Base-by-base conservation (phyloP, 2,797 vertebrate genomes). In the Galago senegalensis region DNA sequence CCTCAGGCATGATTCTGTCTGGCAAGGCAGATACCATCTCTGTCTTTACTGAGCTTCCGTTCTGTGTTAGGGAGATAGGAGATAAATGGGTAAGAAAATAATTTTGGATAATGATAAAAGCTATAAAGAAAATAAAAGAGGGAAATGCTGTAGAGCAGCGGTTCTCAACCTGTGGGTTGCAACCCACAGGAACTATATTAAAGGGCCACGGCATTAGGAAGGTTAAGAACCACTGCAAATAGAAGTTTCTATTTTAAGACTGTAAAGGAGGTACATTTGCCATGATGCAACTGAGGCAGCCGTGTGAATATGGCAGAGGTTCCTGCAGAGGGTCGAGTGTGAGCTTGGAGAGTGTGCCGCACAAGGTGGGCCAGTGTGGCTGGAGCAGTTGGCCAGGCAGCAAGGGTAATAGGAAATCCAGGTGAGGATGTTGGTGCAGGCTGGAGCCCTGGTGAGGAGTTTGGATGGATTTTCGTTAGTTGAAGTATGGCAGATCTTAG, bases 21-120 rank as follows among this genome's bases (percentile, higher is more conserved):
- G 67, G 76, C 27, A 25, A 37, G 70, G 49, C 43, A 87, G 87
- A 21, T 73, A 61, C 49, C 31, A 94, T 76, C 89, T 92, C 65
- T 82, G 80, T 65, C 63, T 10, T 77, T 56, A 37, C 13, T n/a
- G 40, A 65, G 53, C 80, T 49, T 85, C n/a, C 49, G 21, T 81
- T 76, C 46, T 61, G n/a, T 60, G 34, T 70, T 31, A 79, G 37
- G 63, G 90, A 89, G 72, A 34, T 7, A 23, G 46, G 8, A 34
- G 69, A 34, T 53, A 75, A n/a, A 40, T 37, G n/a, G 95, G 40
- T 60, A 65, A 92, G 43, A 65, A 93, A 21, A 12, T 60, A n/a
- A 75, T 92, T 82, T 93, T 37, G 93, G 73, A 70, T 56, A 67
- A 46, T 25, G 40, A n/a, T 84, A 43, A 23, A 56, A 75, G 23